phyloP scores from a whole-genome alignment of 2,797 vertebrate genomes.

The Sternarchorhynchus goeldii region DNA sequence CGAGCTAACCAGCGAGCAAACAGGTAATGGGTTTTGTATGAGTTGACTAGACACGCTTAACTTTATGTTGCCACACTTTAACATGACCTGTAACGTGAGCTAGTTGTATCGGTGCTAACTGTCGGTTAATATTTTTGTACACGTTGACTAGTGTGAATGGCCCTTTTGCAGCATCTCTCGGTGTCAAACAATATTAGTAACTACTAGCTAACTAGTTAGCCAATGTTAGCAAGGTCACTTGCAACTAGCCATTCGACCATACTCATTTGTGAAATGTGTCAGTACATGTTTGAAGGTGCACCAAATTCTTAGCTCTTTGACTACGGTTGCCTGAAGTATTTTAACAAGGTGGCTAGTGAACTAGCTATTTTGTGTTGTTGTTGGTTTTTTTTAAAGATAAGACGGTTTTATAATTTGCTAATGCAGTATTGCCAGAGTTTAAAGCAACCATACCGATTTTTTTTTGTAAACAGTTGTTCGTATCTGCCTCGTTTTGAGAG shows the following conservation, averaged over 20 bases:
- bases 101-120: not conserved
- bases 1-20: not conserved
- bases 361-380: constrained; percentile 47
- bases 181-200: not conserved
- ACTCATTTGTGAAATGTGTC: too few relatives aligned
- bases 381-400: too few relatives aligned
- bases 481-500: too few relatives aligned
- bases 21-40: not conserved
- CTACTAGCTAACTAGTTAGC: not conserved
- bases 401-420: too few relatives aligned
- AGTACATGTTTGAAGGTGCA: too few relatives aligned
- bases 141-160: not conserved
- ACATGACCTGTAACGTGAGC: not conserved
- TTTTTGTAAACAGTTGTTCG: too few relatives aligned
- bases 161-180: too few relatives aligned
- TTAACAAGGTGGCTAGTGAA: constrained; percentile 30
- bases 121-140: not conserved
- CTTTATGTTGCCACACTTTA: constrained; percentile 1
- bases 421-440: too few relatives aligned
- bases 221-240: not conserved
- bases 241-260: constrained; percentile 1
- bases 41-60: too few relatives aligned
- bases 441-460: too few relatives aligned
- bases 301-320: too few relatives aligned
- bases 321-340: not conserved